phyloP scores from a whole-genome alignment of 2,888 invertebrate genomes.

The Epinotia nisella region DNA sequence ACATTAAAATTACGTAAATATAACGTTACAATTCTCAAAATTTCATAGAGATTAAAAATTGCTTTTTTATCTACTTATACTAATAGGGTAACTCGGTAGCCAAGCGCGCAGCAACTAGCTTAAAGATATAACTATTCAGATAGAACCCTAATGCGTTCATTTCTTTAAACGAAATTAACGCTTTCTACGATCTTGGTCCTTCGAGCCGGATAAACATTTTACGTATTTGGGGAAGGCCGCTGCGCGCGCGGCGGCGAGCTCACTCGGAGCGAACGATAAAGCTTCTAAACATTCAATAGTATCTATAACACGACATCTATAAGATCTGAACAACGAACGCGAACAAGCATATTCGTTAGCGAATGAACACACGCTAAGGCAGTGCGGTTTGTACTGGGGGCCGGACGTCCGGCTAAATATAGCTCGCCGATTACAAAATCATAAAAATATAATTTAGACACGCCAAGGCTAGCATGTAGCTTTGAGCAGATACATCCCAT shows the following conservation, averaged over 20 bases:
- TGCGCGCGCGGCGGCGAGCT: conserved; percentile 11
- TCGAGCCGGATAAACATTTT: conserved; percentile 26
- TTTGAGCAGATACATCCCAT: conserved; percentile 46
- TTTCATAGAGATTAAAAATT: conserved; percentile 30
- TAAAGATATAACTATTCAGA: conserved; percentile 8
- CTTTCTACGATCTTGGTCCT: conserved; percentile 22
- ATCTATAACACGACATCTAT: conserved; percentile 40
- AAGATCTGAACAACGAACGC: conserved; percentile 41
- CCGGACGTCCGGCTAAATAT: conserved; percentile 37
- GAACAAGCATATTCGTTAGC: conserved; percentile 52
- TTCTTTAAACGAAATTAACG: conserved; percentile 12
- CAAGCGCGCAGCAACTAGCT: conserved; percentile 9
- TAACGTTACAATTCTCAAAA: conserved; percentile 34
- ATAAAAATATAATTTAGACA: conserved; percentile 54
- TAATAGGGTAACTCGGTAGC: background rate
- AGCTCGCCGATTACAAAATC: conserved; percentile 53
- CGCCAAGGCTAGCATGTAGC: conserved; percentile 51
- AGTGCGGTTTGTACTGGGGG: conserved; percentile 50
- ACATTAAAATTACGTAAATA: conserved; percentile 26
- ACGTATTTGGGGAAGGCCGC: background rate
- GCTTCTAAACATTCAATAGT: conserved; percentile 41
- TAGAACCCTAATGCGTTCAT: background rate
- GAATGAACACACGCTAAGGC: conserved; percentile 70
- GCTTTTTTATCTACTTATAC: background rate
- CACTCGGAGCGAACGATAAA: conserved; percentile 22